These are phyloP conservation scores for Diploptera punctata DNA, from an alignment of 2,888 invertebrate species.

Conservation along the genomic window DNA sequence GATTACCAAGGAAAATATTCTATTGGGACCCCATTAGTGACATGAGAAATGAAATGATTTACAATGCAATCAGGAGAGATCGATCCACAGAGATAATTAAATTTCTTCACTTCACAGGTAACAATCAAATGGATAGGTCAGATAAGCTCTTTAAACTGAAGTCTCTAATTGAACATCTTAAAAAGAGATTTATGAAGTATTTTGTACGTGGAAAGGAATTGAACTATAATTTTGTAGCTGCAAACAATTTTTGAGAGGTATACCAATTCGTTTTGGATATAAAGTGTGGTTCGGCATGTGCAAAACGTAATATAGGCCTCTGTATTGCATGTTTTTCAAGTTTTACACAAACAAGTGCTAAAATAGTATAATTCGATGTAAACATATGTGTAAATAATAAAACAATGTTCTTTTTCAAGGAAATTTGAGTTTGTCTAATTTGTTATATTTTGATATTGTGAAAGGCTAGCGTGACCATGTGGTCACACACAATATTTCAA, in stretches of 20 bases:
- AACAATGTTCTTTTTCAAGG: too few species aligned
- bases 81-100: not conserved
- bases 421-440: too few species aligned
- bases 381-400: too few species aligned
- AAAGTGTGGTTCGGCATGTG: not conserved
- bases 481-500: too few species aligned
- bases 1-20: not conserved
- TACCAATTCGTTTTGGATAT: not conserved
- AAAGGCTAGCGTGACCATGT: too few species aligned
- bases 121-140: not conserved
- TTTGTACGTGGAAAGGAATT: not conserved
- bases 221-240: not conserved
- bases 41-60: not conserved
- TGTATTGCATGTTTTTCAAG: not conserved
- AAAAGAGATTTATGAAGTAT: not conserved
- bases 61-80: not conserved
- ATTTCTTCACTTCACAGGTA: not conserved
- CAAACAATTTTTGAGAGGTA: not conserved
- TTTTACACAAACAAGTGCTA: too few species aligned
- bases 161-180: not conserved
- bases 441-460: too few species aligned
- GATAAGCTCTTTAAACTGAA: not conserved
- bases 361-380: too few species aligned
- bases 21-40: not conserved
- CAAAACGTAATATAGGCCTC: not conserved